Base-by-base conservation (phyloP, 2,888 invertebrate genomes). In the Carabus problematicus region DNA sequence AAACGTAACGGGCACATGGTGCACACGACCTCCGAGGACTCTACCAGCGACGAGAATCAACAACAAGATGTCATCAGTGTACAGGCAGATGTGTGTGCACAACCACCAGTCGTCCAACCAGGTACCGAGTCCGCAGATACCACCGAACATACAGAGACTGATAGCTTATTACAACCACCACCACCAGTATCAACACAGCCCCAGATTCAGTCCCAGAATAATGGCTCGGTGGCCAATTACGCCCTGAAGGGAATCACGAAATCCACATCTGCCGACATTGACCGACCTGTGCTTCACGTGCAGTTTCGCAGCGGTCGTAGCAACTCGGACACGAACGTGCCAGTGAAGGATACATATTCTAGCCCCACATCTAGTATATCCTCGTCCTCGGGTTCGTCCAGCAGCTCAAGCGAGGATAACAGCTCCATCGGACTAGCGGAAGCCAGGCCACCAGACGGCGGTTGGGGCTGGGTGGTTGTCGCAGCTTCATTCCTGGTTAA, bases 391-490 rank as follows among this genome's bases (percentile, higher is more conserved):
- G 66, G 72, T 8, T 72, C 74, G 8, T 69, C 71, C 71, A 83
- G 81, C 73, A 82, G 85, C 70, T 85, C 85, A 55, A 86, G 86
- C 58, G 87, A 87, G 4, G 87, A 88, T 52, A 87, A 87, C 73
- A 88, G 88, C 70, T 88, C 88, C 70, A 84, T 89, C 52, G 85
- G 86, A 9, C 85, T 87, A 59, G 84, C 89, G 7, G 91, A 91
- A 79, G 88, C 89, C 0, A 83, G 89, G 16, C 90, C 92, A 0
- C 94, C 94, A 1, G 95, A 95, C 80, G 95, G 94, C 8, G 95
- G 95, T 11, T 95, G 92, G 91, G 95, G 95, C 4, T 97, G 96
- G 96, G 91, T 96, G 40, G 88, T 97, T 61, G 95, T 96, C 0
- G 89, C 91, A 71, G 94, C 94, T 19, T 91, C 94, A 0, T 96